These are phyloP conservation scores for Aldabrachelys gigantea DNA, from an alignment of 2,113 vertebrate genomes.

Conservation along the genomic window DNA sequence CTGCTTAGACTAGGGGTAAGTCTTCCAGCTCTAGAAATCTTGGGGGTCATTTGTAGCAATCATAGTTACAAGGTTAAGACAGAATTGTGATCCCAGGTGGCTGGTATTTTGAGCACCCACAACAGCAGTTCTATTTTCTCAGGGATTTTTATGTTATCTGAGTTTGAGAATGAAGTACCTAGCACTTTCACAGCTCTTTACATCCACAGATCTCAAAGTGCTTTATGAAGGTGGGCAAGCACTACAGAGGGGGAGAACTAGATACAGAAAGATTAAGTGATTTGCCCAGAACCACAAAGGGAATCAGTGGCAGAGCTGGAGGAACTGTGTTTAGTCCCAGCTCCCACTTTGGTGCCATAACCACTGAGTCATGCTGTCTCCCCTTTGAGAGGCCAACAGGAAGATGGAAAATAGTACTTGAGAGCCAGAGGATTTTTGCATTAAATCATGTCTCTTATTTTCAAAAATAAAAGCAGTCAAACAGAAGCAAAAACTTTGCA, in stretches of 20 bases:
- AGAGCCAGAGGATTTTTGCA: neutral
- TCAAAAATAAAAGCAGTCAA: neutral
- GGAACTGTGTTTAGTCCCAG: neutral
- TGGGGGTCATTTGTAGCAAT: neutral
- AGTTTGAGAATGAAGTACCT: neutral
- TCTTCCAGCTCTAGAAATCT: neutral
- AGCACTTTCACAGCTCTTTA: neutral
- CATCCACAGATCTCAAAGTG: neutral
- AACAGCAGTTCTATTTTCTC: neutral
- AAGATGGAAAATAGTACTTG: neutral
- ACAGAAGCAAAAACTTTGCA: neutral
- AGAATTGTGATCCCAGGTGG: neutral
- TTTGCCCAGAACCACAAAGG: neutral
- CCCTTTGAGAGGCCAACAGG: neutral
- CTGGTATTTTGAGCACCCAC: neutral
- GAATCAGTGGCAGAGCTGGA: neutral
- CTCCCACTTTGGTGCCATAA: neutral
- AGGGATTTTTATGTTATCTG: neutral
- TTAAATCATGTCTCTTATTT: neutral
- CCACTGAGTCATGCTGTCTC: neutral
- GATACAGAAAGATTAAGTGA: neutral
- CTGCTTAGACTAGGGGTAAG: neutral
- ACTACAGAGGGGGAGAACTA: neutral
- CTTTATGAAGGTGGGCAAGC: neutral
- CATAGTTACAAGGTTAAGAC: neutral